Base-by-base conservation (phyloP, 2,888 invertebrate species). In the Anticlea derivata region DNA sequence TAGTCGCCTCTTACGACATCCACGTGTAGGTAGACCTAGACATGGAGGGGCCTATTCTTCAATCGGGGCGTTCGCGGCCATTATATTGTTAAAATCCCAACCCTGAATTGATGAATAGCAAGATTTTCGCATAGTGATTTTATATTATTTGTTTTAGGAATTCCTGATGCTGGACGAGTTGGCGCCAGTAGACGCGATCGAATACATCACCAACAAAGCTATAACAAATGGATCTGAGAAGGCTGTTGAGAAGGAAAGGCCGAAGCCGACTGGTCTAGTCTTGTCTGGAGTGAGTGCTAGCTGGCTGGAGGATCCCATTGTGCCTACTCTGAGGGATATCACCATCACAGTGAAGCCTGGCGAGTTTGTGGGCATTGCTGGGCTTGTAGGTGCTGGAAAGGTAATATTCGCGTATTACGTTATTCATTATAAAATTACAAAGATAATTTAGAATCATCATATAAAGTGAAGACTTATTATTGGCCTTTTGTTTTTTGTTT, bases 321-420 rank as follows among this genome's bases (percentile, higher is more conserved):
- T 91, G 7, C 90, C 94, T 37, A 93, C 93, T 0, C 66, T 94
- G 39, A 86, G 92, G 23, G 77, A 91, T 29, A 66, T 94, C 2
- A 85, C 81, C 10, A 61, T 94, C 0, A 84, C 86, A 0, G 85
- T 92, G 0, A 76, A 80, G 10, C 92, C 87, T 27, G 93, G 93
- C 24, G 91, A 93, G 61, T 86, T 94, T 43, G 81, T 95, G 29
- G 94, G 94, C 1, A 83, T 96, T 1, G 93, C 95, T 29, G 96
- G 96, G 7, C 92, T 94, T 24, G 96, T 96, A 0, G 96, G 96
- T n/a, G 83, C 94, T 3, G 96, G 96, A 45, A 96, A 95, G 92
- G 92, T 92, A 70, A 62, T 57, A 7, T 1, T 22, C 27, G 4
- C 17, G n/a, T n/a, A n/a, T n/a, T n/a, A n/a, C n/a, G n/a, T n/a